These are phyloP conservation scores for Platyura marginata DNA, from an alignment of 1,140 invertebrate species.

Conservation along the genomic window DNA sequence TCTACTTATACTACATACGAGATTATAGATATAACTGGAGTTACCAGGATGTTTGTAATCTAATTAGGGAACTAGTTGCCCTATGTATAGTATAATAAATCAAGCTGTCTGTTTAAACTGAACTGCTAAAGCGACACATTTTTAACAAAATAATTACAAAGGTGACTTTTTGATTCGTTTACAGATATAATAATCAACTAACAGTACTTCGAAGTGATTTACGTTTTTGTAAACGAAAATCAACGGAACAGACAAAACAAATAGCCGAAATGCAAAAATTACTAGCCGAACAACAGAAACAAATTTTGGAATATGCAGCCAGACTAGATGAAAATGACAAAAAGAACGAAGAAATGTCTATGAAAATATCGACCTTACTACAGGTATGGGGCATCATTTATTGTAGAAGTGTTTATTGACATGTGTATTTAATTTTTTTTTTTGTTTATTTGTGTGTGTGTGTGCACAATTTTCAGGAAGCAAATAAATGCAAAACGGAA, in stretches of 20 bases:
- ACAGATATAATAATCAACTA: slow-evolving; percentile 55
- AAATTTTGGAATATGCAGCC: slow-evolving; percentile 58
- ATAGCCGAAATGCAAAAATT: slow-evolving; percentile 66
- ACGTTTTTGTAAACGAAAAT: slow-evolving; percentile 56
- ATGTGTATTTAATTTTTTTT: too few relatives aligned
- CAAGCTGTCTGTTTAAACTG: too few relatives aligned
- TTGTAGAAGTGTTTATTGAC: too few relatives aligned
- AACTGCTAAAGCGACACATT: background rate
- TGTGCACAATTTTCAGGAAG: slow-evolving; percentile 34
- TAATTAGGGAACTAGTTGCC: too few relatives aligned
- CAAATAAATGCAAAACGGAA: slow-evolving; percentile 79
- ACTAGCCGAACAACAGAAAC: slow-evolving; percentile 51
- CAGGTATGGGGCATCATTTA: too few relatives aligned
- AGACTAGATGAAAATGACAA: slow-evolving; percentile 74
- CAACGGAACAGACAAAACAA: slow-evolving; percentile 64
- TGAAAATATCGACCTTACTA: slow-evolving; percentile 71
- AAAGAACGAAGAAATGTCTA: slow-evolving; percentile 71
- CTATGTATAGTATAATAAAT: too few relatives aligned
- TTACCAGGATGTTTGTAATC: too few relatives aligned
- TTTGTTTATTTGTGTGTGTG: too few relatives aligned
- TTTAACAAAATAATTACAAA: background rate
- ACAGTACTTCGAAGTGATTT: slow-evolving; percentile 55
- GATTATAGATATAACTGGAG: too few relatives aligned
- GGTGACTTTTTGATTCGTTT: slow-evolving; percentile 6
- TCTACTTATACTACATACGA: too few relatives aligned